Evolutionary conservation across 2,888 invertebrate species (phyloP), one percentile per base, ranked within the genome.

Genomic region (Creontiades dilutus): DNA sequence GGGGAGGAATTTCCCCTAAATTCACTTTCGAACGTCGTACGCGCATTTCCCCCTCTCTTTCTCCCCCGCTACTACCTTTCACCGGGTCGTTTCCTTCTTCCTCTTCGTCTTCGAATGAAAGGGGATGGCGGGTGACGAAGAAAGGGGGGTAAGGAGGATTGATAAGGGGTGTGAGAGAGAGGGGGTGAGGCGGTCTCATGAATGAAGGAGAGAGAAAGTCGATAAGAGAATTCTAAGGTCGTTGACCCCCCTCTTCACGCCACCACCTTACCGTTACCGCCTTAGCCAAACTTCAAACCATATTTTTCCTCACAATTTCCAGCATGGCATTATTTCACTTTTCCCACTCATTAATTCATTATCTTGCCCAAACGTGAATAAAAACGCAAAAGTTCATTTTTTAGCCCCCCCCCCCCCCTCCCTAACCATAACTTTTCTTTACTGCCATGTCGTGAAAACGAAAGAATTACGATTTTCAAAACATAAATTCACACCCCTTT

Each of bases 141-240:
- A 5, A 14, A 19, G n/a, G 23, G n/a, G 52, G 19, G 84, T 19
- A 57, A 55, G 84, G 14, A 13, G 46, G 55, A 57, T 14, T 68
- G 46, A 57, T 12, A 0, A n/a, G 68, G 68, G 4, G 48, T n/a
- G 23, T 7, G 52, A 11, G 55, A 52, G 46, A 27, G 19, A 28
- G 61, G 85, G 61, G 52, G 68, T 48, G 86, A 19, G 75, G 19
- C 19, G 47, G 85, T 11, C 61, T 57, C 37, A 68, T 86, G 86
- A 86, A 86, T 86, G 75, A 86, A 86, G 86, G 76, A 37, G 86
- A 86, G 86, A 86, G 86, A 86, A 86, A 86, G 86, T 86, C 86
- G 86, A 86, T 86, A 86, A 76, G 86, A 19, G 86, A 86, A 76
- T 75, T 47, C 76, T 86, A 86, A 86, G 86, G 86, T 86, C 86